phyloP scores from a whole-genome alignment of 2,113 vertebrate species.

The Puffinus mauretanicus region DNA sequence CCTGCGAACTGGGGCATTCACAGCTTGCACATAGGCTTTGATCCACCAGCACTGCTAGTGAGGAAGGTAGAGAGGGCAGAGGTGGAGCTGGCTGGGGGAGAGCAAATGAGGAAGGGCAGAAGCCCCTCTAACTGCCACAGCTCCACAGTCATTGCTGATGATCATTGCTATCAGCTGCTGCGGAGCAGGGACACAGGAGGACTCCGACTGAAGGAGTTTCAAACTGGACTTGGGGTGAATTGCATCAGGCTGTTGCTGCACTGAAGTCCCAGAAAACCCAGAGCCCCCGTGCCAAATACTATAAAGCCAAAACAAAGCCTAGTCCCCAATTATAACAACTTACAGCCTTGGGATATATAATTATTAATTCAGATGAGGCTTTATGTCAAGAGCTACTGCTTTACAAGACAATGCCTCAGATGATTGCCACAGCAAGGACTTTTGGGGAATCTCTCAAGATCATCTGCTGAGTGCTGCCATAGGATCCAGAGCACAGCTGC shows the following conservation, averaged over 20 bases:
- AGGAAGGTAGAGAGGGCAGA: not conserved
- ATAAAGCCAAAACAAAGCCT: conserved; percentile 1
- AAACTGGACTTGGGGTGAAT: not conserved
- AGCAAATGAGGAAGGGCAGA: not conserved
- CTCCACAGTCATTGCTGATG: not conserved
- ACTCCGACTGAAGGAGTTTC: not conserved
- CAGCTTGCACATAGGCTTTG: not conserved
- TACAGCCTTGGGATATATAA: not conserved
- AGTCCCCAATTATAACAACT: not conserved
- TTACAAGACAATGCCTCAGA: not conserved
- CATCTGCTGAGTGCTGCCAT: not conserved
- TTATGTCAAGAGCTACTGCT: not conserved
- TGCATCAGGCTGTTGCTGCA: not conserved
- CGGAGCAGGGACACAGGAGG: not conserved
- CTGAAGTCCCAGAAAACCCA: not conserved
- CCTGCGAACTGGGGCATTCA: not conserved
- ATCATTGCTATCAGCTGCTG: not conserved
- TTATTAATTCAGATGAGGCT: not conserved
- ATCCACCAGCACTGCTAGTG: not conserved
- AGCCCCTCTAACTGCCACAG: not conserved
- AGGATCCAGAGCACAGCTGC: not conserved
- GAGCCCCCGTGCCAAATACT: not conserved
- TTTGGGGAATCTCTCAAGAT: not conserved
- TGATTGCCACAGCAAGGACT: not conserved
- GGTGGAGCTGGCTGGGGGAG: not conserved